These are phyloP conservation scores for Diachrysia chrysitis DNA, from an alignment of 2,888 invertebrate species.

Conservation along the genomic window DNA sequence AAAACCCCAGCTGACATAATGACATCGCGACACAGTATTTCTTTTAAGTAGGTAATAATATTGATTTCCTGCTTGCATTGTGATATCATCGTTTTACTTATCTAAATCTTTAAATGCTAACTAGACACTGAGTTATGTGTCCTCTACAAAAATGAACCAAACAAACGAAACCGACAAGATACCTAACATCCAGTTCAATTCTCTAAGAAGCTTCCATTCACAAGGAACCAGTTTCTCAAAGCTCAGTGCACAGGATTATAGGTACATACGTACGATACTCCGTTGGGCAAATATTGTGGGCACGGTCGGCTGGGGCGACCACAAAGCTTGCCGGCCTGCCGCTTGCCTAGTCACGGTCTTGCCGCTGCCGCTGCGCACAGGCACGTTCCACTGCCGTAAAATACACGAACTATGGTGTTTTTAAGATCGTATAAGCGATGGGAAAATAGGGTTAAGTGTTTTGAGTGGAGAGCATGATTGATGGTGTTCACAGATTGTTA, in stretches of 20 bases:
- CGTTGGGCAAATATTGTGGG: conserved; percentile 57
- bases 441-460: conserved; percentile 23
- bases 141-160: background rate
- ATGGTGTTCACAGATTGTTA: background rate
- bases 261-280: conserved; percentile 34
- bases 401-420: conserved; percentile 12
- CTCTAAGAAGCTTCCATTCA: conserved; percentile 34
- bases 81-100: no score
- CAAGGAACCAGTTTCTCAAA: conserved; percentile 44
- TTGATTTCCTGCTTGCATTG: no score
- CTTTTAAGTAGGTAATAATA: no score
- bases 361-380: conserved; percentile 37
- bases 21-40: no score
- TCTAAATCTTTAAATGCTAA: no score
- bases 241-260: conserved; percentile 42
- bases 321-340: conserved; percentile 31
- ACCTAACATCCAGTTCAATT: conserved; percentile 29
- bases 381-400: conserved; percentile 50
- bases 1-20: no score
- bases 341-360: conserved; percentile 53
- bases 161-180: conserved; percentile 5
- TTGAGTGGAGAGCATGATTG: conserved; percentile 8
- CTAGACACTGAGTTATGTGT: no score
- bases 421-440: conserved; percentile 2
- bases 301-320: conserved; percentile 53